phyloP scores from a whole-genome alignment of 2,797 vertebrate genomes.

The Microctenopoma lineatum region DNA sequence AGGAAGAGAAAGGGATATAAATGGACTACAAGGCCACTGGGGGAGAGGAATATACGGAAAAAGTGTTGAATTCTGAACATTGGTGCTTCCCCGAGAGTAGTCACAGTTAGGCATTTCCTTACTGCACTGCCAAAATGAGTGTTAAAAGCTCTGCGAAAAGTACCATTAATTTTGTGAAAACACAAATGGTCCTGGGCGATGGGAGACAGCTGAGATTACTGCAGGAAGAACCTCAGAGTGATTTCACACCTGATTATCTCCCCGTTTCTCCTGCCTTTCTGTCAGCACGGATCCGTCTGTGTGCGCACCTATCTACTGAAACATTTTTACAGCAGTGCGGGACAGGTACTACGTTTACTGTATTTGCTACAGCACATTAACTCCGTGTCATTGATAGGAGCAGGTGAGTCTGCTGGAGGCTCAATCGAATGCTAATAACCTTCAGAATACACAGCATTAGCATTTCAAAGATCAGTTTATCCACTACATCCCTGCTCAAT shows the following conservation, averaged over 20 bases:
- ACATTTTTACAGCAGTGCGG: not conserved
- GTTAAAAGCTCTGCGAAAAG: constrained; percentile 37
- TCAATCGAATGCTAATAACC: constrained; percentile 46
- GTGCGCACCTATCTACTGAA: too few species aligned
- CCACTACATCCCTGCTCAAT: constrained; percentile 28
- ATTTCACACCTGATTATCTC: constrained; percentile 68
- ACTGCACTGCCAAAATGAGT: constrained; percentile 10
- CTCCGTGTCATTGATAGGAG: constrained; percentile 15
- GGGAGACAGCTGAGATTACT: constrained; percentile 26
- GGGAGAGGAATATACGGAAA: constrained; percentile 4
- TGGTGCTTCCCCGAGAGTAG: constrained; percentile 12
- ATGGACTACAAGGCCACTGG: constrained; percentile 1
- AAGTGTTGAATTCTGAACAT: constrained; percentile 17
- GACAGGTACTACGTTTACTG: constrained; percentile 22
- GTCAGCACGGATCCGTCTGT: constrained; percentile 49
- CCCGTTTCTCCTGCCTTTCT: constrained; percentile 33
- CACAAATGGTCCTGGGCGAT: constrained; percentile 15
- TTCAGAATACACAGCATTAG: constrained; percentile 15
- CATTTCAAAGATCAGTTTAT: constrained; percentile 14
- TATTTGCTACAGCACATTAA: not conserved
- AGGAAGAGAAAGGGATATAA: constrained; percentile 6
- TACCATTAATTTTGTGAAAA: constrained; percentile 43
- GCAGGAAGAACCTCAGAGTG: constrained; percentile 35
- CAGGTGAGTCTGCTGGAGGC: constrained; percentile 2
- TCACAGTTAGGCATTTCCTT: constrained; percentile 13